Evolutionary conservation across 2,113 vertebrate genomes (phyloP).

Genomic region (Halcyon senegalensis): DNA sequence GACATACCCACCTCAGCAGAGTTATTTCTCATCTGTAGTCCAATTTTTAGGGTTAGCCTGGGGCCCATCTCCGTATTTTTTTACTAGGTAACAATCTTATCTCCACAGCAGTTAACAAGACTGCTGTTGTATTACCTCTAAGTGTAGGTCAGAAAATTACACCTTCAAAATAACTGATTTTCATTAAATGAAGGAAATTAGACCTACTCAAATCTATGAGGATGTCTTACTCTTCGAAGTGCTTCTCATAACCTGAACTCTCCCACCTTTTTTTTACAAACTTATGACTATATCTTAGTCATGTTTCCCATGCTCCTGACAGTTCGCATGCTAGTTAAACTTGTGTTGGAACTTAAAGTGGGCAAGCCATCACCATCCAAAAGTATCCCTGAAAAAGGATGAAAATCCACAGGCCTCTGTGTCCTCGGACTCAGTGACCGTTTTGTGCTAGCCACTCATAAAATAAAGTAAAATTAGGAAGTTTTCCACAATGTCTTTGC

Average conservation of each 20-base stretch:
- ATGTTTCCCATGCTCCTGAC: neutral
- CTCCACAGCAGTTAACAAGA: neutral
- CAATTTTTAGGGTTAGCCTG: neutral
- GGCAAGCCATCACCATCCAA: accelerated
- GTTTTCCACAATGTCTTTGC: neutral
- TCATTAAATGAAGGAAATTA: neutral
- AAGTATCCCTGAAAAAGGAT: neutral
- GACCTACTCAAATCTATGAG: neutral
- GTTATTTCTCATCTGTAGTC: neutral
- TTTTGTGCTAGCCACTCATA: neutral
- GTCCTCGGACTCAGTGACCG: neutral
- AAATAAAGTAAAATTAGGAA: accelerated
- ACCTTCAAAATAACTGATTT: neutral
- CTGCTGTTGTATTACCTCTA: neutral
- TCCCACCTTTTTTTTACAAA: neutral
- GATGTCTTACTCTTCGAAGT: neutral
- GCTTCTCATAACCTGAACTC: neutral
- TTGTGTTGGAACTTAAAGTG: neutral
- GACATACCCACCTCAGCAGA: neutral
- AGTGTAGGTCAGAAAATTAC: neutral
- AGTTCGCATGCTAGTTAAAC: neutral
- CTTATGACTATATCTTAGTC: accelerated
- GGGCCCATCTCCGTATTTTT: neutral
- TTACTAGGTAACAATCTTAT: neutral
- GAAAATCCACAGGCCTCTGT: neutral